These are phyloP conservation scores for Steromphala cineraria DNA, from an alignment of 2,888 invertebrate species.

Conservation along the genomic window DNA sequence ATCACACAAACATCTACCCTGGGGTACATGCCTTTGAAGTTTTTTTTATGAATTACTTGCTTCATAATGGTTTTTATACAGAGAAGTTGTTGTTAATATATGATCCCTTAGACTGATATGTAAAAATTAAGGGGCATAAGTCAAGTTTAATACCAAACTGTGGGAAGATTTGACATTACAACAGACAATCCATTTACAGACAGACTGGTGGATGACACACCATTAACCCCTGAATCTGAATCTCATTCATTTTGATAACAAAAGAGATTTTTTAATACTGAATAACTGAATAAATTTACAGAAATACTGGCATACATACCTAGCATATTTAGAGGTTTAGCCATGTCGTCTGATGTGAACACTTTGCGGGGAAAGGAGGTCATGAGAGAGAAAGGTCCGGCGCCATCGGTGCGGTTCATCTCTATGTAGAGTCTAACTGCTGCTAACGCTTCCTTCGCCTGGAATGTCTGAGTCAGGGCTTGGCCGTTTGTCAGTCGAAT, in stretches of 20 bases:
- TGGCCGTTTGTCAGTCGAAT: constrained; percentile 86
- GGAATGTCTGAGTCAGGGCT: constrained; percentile 85
- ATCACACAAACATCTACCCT: no score
- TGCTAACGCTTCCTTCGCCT: constrained; percentile 90
- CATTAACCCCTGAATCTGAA: not conserved
- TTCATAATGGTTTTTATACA: no score
- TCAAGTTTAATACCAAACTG: no score
- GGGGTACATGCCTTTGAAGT: no score
- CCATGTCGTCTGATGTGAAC: constrained; percentile 90
- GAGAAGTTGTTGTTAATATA: no score
- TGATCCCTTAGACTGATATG: no score
- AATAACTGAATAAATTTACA: not conserved
- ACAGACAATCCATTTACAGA: no score
- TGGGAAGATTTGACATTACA: no score
- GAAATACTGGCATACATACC: constrained; percentile 78
- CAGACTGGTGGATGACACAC: not conserved
- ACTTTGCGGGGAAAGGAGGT: constrained; percentile 93
- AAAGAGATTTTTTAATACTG: no score
- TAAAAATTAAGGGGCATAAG: no score
- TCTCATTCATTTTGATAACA: no score
- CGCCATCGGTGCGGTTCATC: constrained; percentile 85
- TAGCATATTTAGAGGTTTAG: constrained; percentile 88
- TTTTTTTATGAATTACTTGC: no score
- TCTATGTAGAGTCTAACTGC: constrained; percentile 92
- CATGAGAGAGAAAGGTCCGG: constrained; percentile 86